A percentile compares a stretch with the other conserved stretches of the same genome.
Evolutionary conservation across 2,888 invertebrate species (phyloP).

Genomic region (Arge pagana): DNA sequence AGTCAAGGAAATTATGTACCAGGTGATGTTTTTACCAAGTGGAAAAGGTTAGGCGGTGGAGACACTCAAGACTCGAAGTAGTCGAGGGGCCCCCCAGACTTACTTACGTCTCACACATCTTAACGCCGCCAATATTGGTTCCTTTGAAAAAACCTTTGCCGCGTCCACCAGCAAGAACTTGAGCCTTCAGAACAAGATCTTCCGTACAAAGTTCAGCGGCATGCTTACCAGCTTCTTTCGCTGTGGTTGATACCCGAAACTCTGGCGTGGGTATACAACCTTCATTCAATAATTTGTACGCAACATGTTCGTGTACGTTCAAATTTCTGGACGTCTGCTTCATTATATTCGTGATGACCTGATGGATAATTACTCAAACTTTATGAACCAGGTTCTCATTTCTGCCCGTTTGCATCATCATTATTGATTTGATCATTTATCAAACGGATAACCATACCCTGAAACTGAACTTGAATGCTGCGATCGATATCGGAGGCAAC

Average conservation of each 20-base stretch:
- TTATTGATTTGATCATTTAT: too few species aligned
- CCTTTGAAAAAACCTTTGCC: slow-evolving; percentile 89
- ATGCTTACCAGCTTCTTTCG: slow-evolving; percentile 76
- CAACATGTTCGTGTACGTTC: slow-evolving; percentile 91
- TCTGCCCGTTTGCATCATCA: too few species aligned
- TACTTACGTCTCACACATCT: slow-evolving; percentile 80
- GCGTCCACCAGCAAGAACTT: slow-evolving; percentile 89
- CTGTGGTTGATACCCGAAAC: slow-evolving; percentile 82
- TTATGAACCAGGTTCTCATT: too few species aligned
- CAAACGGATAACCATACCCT: too few species aligned
- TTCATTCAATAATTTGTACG: slow-evolving; percentile 80
- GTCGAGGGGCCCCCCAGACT: too few species aligned
- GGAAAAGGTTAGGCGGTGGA: too few species aligned
- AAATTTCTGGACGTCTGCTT: slow-evolving; percentile 72
- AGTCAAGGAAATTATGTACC: too few species aligned
- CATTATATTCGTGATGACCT: background rate
- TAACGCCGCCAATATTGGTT: slow-evolving; percentile 90
- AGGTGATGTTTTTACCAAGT: too few species aligned
- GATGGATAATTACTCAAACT: too few species aligned
- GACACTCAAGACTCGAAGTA: too few species aligned
- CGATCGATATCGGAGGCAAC: too few species aligned
- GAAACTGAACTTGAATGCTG: too few species aligned
- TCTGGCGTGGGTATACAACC: slow-evolving; percentile 86
- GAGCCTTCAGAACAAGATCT: slow-evolving; percentile 83
- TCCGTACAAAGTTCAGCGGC: slow-evolving; percentile 74